Percentiles rank a stretch among this genome's conserved stretches.
phyloP scores from a whole-genome alignment of 2,888 invertebrate species.

The Neoascia interrupta region DNA sequence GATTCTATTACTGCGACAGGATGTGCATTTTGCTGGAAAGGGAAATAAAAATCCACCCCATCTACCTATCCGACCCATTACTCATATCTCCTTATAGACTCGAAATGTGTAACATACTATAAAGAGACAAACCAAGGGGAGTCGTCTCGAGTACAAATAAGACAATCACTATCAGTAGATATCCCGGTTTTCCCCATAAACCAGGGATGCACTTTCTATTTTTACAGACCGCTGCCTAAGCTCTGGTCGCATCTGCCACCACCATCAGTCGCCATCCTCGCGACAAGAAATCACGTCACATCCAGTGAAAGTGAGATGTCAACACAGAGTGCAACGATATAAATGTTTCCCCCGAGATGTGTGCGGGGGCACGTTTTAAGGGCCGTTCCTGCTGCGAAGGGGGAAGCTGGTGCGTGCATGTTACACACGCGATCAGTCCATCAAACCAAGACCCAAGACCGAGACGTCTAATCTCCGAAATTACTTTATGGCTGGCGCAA shows the following conservation, averaged over 20 bases:
- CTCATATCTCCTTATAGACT: slow-evolving; percentile 35
- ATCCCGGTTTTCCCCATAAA: slow-evolving; percentile 1
- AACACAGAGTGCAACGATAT: slow-evolving; percentile 58
- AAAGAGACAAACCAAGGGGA: no score
- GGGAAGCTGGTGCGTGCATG: slow-evolving; percentile 7
- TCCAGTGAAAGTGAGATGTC: slow-evolving; percentile 63
- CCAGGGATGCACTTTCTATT: slow-evolving; percentile 40
- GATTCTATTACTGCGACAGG: slow-evolving; percentile 30
- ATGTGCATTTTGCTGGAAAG: slow-evolving; percentile 19
- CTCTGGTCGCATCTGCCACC: slow-evolving; percentile 60
- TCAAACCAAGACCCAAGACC: slow-evolving; percentile 18
- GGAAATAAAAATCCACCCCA: slow-evolving; percentile 30
- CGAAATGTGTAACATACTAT: no score
- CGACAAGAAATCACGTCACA: slow-evolving; percentile 52
- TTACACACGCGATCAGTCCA: slow-evolving; percentile 51
- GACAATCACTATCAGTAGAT: slow-evolving; percentile 47
- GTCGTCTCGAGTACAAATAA: slow-evolving; percentile 35
- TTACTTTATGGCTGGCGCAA: slow-evolving; percentile 54
- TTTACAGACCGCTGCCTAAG: slow-evolving; percentile 35
- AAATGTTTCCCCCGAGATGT: slow-evolving; percentile 48
- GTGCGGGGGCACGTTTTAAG: slow-evolving; percentile 1
- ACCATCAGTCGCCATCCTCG: slow-evolving; percentile 36
- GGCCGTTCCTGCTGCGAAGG: slow-evolving; percentile 4
- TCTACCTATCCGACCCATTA: slow-evolving; percentile 26
- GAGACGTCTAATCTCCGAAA: slow-evolving; percentile 51